These are phyloP conservation scores for Hippoglossus hippoglossus DNA, from an alignment of 2,797 vertebrate genomes.

Conservation along the genomic window DNA sequence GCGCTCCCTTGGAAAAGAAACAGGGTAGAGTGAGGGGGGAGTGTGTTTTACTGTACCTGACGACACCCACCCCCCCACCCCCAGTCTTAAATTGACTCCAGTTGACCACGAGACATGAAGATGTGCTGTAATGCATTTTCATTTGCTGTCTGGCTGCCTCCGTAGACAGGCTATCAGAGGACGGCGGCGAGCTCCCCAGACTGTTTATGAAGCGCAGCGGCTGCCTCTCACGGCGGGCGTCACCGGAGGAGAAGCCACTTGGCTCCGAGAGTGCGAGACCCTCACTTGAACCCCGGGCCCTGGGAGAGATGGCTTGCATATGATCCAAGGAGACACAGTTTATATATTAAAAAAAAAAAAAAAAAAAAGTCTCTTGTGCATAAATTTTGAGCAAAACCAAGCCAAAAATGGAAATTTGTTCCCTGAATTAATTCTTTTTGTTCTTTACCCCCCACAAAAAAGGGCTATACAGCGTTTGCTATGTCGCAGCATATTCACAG, in stretches of 20 bases:
- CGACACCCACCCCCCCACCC: slow-evolving; percentile 8
- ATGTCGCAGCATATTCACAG: no score
- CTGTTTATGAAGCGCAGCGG: slow-evolving; percentile 38
- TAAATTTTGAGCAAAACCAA: slow-evolving; percentile 11
- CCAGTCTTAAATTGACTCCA: slow-evolving; percentile 28
- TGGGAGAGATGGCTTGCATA: slow-evolving; percentile 31
- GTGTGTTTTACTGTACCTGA: slow-evolving; percentile 4
- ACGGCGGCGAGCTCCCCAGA: slow-evolving; percentile 32
- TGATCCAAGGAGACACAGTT: slow-evolving; percentile 36
- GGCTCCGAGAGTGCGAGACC: slow-evolving; percentile 37
- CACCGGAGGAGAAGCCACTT: slow-evolving; percentile 35
- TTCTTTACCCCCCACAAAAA: no score
- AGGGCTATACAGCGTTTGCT: no score
- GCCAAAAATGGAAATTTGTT: slow-evolving; percentile 20
- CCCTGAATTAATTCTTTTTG: no score
- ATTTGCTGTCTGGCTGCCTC: slow-evolving; percentile 27
- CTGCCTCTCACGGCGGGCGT: slow-evolving; percentile 19
- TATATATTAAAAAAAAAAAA: slow-evolving; percentile 1
- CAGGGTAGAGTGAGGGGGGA: rapidly evolving
- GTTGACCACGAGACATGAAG: slow-evolving; percentile 32
- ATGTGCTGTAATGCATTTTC: slow-evolving; percentile 50
- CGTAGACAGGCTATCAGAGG: slow-evolving; percentile 48
- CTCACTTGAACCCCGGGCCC: slow-evolving; percentile 50
- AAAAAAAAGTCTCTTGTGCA: slow-evolving; percentile 10
- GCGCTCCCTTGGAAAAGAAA: neutral